Conservation (phyloP, 2,113 vertebrate species). For the Nothocercus nigrocapillus region DNA sequence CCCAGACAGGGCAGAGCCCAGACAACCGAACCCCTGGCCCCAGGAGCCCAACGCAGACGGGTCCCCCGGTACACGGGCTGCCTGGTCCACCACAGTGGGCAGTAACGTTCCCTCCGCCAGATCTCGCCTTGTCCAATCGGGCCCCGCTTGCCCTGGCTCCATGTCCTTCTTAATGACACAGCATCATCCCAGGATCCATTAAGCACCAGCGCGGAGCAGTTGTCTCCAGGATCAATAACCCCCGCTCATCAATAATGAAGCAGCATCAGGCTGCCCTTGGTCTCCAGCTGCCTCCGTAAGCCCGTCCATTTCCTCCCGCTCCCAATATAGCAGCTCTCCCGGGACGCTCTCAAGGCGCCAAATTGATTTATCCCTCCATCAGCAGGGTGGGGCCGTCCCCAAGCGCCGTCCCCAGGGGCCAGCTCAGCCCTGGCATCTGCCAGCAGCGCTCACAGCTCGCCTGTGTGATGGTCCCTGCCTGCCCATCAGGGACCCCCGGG, state of each 20-base stretch:
- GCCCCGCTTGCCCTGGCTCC: not conserved
- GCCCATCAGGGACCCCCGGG: not conserved
- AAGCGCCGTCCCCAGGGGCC: not conserved
- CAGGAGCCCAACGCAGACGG: not conserved
- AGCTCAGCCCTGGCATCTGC: not conserved
- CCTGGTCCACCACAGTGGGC: not conserved
- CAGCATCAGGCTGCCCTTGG: slow-evolving; percentile 56
- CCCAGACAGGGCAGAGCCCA: too few relatives aligned
- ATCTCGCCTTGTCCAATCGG: not conserved
- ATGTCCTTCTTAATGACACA: slow-evolving; percentile 69
- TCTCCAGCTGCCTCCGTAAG: slow-evolving; percentile 23
- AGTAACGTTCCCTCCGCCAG: not conserved
- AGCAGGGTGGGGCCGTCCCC: not conserved
- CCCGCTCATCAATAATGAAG: slow-evolving; percentile 65
- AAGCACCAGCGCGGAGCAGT: not conserved
- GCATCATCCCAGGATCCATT: slow-evolving; percentile 70
- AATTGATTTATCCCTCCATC: slow-evolving; percentile 45
- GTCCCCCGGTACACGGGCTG: accelerated
- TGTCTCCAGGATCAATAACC: slow-evolving; percentile 55
- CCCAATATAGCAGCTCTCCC: slow-evolving; percentile 3
- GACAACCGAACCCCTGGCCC: too few relatives aligned
- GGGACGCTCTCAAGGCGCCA: not conserved
- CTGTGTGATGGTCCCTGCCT: not conserved
- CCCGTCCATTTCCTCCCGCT: slow-evolving; percentile 41
- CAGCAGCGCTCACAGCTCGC: not conserved